Evolutionary conservation across 2,888 invertebrate genomes (phyloP), one percentile per base, ranked within the genome.

Genomic region (Amphipoea lucens): DNA sequence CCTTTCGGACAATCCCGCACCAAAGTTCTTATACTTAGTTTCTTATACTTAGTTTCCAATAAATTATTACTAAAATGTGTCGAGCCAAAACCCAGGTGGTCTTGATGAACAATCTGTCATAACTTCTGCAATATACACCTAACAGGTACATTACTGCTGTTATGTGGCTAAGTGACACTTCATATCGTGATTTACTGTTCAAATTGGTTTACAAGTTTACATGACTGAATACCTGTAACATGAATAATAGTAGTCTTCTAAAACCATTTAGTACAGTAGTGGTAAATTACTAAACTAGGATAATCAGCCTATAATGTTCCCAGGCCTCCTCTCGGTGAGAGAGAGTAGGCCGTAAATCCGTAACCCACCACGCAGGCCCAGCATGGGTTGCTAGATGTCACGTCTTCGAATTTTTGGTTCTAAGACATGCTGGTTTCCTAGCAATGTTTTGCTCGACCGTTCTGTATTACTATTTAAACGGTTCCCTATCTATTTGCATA

Each of bases 91-190:
- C 60, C 45, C 74, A 84, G 74, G 74, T 79, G 70, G 48, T 36
- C 17, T 9, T 74, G 54, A 66, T 51, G n/a, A 82, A 36, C 62
- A 71, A 60, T 62, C 51, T 74, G 48, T 74, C 74, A 67, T 63
- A 79, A 74, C 67, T 85, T 84, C 62, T 57, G 42, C 62, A 71
- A 71, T 79, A 71, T 67, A 74, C 48, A 79, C 63, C n/a, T 60
- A 67, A 48, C 29, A 29, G 29, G 29, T 63, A 83, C 29, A 65
- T 60, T 42, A 67, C 36, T 23, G 20, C 57, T 42, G 54, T 83
- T 54, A 62, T 70, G 65, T 69, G 12, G 40, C 11, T 68, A 71
- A 63, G 36, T 74, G 70, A 23, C 48, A 70, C 29, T 57, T 74
- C 68, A 67, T 79, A 54, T 36, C 23, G 36, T 63, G 71, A 74